Conservation (phyloP, 2,113 vertebrate species). For the Vulpes vulpes region DNA sequence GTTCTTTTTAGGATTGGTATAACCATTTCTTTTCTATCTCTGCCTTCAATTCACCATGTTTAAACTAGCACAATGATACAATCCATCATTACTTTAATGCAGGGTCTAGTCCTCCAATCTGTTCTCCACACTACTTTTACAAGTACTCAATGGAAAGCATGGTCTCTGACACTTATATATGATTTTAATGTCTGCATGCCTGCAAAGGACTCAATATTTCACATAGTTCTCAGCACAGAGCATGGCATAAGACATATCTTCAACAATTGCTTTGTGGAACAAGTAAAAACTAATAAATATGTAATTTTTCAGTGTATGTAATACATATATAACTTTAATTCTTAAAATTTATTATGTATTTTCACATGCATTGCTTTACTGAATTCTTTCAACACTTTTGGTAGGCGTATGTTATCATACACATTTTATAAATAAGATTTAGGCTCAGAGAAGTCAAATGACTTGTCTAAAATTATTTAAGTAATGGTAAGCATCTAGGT, state of each 20-base stretch:
- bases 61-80: neutral
- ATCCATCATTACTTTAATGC: conserved; percentile 15
- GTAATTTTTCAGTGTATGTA: neutral
- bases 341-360: conserved; percentile 11
- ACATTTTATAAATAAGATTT: conserved; percentile 55
- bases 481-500: neutral
- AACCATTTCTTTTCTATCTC: conserved; percentile 9
- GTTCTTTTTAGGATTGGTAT: neutral
- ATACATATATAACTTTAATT: neutral
- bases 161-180: neutral
- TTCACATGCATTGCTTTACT: neutral
- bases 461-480: neutral
- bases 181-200: neutral
- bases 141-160: neutral
- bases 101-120: neutral
- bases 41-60: neutral
- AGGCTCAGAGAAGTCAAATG: neutral
- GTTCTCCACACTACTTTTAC: neutral
- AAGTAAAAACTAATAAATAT: conserved; percentile 38
- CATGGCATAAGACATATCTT: neutral
- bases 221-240: conserved; percentile 6
- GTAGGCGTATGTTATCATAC: neutral
- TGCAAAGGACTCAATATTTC: neutral
- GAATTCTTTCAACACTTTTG: neutral
- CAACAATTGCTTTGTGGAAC: conserved; percentile 1